Evolutionary conservation across 2,888 invertebrate species (phyloP).

Genomic region (Sphaerophoria taeniata): DNA sequence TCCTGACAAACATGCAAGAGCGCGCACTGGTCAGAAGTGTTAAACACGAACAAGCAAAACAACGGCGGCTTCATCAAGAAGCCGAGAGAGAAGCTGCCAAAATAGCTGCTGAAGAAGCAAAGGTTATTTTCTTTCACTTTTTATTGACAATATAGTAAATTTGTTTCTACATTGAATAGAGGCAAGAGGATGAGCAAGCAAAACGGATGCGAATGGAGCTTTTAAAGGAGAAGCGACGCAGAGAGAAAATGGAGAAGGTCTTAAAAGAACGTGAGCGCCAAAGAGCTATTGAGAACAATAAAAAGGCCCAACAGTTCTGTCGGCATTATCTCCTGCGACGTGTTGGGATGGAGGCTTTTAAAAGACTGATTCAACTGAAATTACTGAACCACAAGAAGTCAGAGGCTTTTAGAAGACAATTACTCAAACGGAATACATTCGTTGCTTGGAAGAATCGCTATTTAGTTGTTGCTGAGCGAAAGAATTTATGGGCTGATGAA

Average conservation of each 20-base stretch:
- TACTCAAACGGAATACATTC: conserved; percentile 84
- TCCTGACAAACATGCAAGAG: conserved; percentile 89
- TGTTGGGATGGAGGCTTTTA: conserved; percentile 81
- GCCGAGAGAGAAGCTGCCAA: conserved; percentile 82
- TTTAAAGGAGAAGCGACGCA: conserved; percentile 85
- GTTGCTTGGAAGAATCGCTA: conserved; percentile 84
- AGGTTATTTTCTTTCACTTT: conserved; percentile 75
- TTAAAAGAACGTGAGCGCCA: conserved; percentile 85
- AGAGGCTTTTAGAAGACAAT: conserved; percentile 83
- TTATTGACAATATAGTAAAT: background rate
- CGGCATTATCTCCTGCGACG: conserved; percentile 80
- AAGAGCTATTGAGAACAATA: conserved; percentile 82
- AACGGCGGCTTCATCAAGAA: conserved; percentile 80
- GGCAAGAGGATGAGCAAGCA: conserved; percentile 85
- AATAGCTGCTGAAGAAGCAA: conserved; percentile 82
- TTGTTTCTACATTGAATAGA: conserved; percentile 75
- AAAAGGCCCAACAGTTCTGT: conserved; percentile 82
- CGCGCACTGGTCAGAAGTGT: conserved; percentile 87
- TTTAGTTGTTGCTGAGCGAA: conserved; percentile 83
- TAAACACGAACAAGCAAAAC: conserved; percentile 81
- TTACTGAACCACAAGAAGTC: conserved; percentile 82
- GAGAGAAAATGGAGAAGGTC: conserved; percentile 86
- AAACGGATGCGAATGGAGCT: conserved; percentile 85
- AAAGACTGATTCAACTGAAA: conserved; percentile 79
- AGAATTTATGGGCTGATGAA: conserved; percentile 85